Base-by-base conservation (phyloP, 1,140 invertebrate genomes). In the Drosophila nikananu region DNA sequence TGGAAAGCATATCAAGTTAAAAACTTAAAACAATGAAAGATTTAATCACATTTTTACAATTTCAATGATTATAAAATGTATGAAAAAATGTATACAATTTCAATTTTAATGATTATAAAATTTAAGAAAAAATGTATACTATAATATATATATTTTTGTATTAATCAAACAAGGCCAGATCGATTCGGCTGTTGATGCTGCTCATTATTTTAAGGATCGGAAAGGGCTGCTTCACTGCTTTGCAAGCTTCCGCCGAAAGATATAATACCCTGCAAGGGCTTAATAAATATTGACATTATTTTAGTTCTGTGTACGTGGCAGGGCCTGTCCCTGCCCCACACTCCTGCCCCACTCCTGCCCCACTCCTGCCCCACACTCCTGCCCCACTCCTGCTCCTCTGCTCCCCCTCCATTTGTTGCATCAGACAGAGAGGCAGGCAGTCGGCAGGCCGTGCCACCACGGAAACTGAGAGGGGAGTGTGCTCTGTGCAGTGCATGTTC, bases 401-500 rank as follows among this genome's bases (percentile, higher is more conserved):
- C 8, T 4, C 39, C 17, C 41, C 46, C 7, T 25, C 15, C 23
- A 17, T 9, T 23, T 49, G 65, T 32, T 32, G 25, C 46, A 32
- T 32, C 65, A 71, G 66, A 73, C 70, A 60, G 44, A 5, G 65
- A 35, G 70, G 52, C 66, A 73, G 32, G 9, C 32, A 49, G 44
- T 48, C 12, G 44, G 23, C 12, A 48, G 46, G 46, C 46, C 4
- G 46, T 48, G 46, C 46, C 55, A 19, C 32, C 58, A 35, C 19
- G 44, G 25, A n/a, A 23, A 19, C 5, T 1, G 19, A 41, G 39
- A 27, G 66, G 51, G 41, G 23, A 49, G 42, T 39, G 44, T 52
- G 49, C 49, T 30, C 49, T 19, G 27, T 30, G 49, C 17, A 63
- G 75, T 78, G 58, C 58, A 70, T 78, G 65, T 78, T 61, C 72